Evolutionary conservation across 2,797 vertebrate species (phyloP), one percentile per base, ranked within the genome.

Genomic region (Gymnoscopelus braueri): DNA sequence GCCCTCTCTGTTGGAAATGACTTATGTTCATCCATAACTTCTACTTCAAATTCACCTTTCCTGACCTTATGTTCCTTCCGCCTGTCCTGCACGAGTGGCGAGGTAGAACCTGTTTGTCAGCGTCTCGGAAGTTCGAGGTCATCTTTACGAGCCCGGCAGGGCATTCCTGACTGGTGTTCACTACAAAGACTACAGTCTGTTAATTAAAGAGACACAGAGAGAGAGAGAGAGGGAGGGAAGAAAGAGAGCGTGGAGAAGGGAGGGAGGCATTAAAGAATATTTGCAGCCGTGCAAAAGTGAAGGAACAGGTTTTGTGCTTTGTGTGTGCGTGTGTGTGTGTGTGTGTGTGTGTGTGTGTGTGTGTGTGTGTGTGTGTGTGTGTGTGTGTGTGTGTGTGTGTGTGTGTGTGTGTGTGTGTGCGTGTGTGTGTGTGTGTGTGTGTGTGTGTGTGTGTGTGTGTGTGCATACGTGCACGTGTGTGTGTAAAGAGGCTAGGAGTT

Each of bases 101-200:
- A 81, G 66, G 78, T 58, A 66, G 14, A 75, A 87, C 83, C 73
- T 84, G 84, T 84, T 82, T 79, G 70, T 53, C 29, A 64, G 69
- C 62, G 59, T 86, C 82, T 29, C 52, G 0, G 56, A 64, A 81
- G 79, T 80, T 86, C 83, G 84, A 91, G 84, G 86, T 89, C 77
- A 85, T 84, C 77, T 92, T 92, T 89, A 89, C 71, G 71, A 90
- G 84, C 86, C 52, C 61, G 89, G 81, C 84, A 74, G 83, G 78
- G 81, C 87, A 92, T 92, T 92, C 89, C 85, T 85, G 83, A 77
- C 78, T 69, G 69, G 84, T 85, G 80, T 85, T 84, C 75, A 19
- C 69, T 24, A 39, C 66, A n/a, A 39, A 63, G 59, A 84, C 87
- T 77, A 90, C 88, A 84, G 71, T 51, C 72, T 61, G 68, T 79